A percentile compares a stretch with the other conserved stretches of the same genome.
Evolutionary conservation across 2,797 vertebrate species (phyloP).

Genomic region (Chiroxiphia lanceolata): DNA sequence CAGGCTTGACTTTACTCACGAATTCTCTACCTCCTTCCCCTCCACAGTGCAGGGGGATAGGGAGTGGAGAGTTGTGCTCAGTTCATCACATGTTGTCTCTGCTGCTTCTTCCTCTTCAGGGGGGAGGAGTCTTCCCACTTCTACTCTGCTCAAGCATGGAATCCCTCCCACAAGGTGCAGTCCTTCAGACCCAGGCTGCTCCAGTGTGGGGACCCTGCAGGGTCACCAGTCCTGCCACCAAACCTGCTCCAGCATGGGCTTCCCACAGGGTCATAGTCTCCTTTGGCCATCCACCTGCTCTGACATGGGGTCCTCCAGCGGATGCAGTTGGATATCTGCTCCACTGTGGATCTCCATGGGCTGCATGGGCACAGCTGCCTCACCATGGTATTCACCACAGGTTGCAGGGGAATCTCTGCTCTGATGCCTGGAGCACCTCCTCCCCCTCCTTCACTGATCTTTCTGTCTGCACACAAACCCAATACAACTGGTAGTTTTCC

Average conservation of each 20-base stretch:
- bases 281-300: neutral
- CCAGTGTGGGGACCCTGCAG: neutral
- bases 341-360: neutral
- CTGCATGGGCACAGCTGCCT: neutral
- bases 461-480: neutral
- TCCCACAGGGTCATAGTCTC: neutral
- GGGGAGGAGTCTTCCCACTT: neutral
- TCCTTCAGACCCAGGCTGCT: neutral
- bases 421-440: neutral
- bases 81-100: neutral
- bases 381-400: neutral
- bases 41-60: neutral
- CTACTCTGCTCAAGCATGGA: neutral
- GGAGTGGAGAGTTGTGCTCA: neutral
- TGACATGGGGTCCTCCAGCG: neutral
- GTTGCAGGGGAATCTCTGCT: neutral
- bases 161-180: neutral
- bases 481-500: neutral
- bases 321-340: neutral
- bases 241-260: neutral
- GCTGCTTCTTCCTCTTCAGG: neutral
- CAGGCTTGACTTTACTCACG: neutral
- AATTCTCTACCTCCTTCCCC: neutral
- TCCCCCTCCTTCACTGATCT: neutral
- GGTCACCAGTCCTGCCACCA: neutral